Conservation (phyloP, 2,797 vertebrate species). For the Callimico goeldii region DNA sequence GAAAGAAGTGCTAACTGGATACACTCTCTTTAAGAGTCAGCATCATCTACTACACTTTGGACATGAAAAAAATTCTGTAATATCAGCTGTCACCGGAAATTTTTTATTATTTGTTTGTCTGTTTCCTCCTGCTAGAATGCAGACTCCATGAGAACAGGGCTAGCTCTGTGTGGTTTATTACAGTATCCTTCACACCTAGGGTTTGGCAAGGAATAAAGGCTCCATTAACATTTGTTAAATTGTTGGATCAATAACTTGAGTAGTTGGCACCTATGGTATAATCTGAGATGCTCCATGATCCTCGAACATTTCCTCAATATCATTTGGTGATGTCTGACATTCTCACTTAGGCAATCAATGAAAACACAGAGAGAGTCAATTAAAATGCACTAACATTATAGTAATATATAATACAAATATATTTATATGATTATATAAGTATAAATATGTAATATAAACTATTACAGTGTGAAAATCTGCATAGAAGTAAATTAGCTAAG, state of each 20-base stretch:
- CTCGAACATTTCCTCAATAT: not conserved
- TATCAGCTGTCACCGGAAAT: not conserved
- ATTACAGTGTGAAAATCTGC: not conserved
- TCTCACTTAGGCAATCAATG: not conserved
- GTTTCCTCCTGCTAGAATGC: not conserved
- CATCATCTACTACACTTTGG: not conserved
- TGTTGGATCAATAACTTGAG: not conserved
- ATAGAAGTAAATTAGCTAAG: not conserved
- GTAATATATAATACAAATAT: not conserved
- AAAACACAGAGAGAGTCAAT: not conserved
- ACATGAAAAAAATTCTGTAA: not conserved
- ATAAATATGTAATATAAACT: not conserved
- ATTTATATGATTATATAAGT: not conserved
- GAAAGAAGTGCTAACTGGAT: not conserved
- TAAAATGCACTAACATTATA: not conserved
- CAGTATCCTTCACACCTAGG: not conserved
- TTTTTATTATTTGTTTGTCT: constrained; percentile 12
- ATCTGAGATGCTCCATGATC: not conserved
- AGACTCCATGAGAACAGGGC: not conserved
- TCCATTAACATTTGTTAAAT: not conserved
- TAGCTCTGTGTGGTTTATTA: not conserved
- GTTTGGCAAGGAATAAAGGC: not conserved
- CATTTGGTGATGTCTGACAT: not conserved
- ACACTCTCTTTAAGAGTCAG: not conserved
- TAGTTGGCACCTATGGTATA: not conserved